Conservation (phyloP, 2,888 invertebrate species). For the Chirona hameri region DNA sequence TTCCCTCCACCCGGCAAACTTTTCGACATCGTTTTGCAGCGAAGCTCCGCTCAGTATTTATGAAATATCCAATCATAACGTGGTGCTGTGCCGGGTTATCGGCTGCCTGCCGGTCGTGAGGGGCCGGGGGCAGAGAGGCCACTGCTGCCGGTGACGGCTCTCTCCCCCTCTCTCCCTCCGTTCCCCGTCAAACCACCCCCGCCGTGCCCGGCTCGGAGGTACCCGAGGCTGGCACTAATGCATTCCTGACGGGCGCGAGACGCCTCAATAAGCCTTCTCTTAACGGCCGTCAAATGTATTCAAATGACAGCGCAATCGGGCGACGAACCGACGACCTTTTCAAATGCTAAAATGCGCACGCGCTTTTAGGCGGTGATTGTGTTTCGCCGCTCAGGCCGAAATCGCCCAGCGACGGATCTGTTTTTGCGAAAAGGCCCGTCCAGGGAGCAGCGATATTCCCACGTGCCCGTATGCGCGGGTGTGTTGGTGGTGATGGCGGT, state of each 20-base stretch:
- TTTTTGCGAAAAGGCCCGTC: background rate
- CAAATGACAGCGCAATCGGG: slow-evolving; percentile 5
- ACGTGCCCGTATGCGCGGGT: background rate
- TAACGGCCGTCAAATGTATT: slow-evolving; percentile 2
- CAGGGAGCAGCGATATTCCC: background rate
- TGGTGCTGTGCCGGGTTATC: too few species aligned
- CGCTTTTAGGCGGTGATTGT: background rate
- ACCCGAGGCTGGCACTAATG: background rate
- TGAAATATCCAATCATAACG: too few species aligned
- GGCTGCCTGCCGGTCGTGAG: too few species aligned
- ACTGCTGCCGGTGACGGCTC: background rate
- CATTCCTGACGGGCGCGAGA: background rate
- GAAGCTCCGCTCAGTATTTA: too few species aligned
- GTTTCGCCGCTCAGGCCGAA: background rate
- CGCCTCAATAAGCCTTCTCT: slow-evolving; percentile 5
- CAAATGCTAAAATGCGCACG: background rate
- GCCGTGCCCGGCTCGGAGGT: too few species aligned
- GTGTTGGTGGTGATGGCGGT: too few species aligned
- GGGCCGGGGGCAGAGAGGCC: too few species aligned
- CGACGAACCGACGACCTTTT: background rate
- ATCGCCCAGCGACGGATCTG: background rate
- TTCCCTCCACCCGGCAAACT: too few species aligned
- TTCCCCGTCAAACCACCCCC: background rate
- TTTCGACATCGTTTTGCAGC: too few species aligned
- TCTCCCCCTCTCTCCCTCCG: background rate